Conservation (phyloP, 2,113 vertebrate genomes). For the Corapipo altera region DNA sequence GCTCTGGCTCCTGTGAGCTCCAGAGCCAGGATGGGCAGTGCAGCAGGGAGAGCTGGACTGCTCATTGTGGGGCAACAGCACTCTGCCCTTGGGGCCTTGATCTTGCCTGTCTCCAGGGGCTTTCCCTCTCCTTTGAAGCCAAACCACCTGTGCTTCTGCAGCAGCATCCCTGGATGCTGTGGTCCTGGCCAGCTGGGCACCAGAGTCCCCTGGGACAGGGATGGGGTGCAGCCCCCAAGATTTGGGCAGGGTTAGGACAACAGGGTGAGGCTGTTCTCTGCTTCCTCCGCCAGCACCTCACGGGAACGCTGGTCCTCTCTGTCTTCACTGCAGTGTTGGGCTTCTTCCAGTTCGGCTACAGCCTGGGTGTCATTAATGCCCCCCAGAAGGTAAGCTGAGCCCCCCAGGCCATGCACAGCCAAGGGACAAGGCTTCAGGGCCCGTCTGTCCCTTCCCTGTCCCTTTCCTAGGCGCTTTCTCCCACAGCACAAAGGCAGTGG, state of each 20-base stretch:
- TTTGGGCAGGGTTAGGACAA: not conserved
- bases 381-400: constrained; percentile 85
- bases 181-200: not conserved
- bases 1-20: rapidly evolving
- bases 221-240: not conserved
- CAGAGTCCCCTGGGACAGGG: not conserved
- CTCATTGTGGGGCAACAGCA: not conserved
- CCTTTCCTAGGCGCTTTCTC: not conserved
- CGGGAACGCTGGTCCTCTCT: constrained; percentile 80
- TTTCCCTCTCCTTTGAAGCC: not conserved
- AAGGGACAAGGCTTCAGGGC: not conserved
- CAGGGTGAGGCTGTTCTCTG: not conserved
- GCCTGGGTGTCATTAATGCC: constrained; percentile 93
- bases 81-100: not conserved
- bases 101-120: not conserved
- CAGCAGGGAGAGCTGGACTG: not conserved
- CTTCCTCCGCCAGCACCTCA: constrained; percentile 77
- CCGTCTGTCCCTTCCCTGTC: not conserved
- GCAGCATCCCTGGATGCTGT: not conserved
- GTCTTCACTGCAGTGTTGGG: constrained; percentile 86
- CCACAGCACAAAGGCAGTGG: not conserved
- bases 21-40: rapidly evolving
- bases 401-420: too few relatives aligned
- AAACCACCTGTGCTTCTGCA: not conserved
- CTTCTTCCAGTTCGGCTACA: constrained; percentile 93